Evolutionary conservation across 2,888 invertebrate species (phyloP), one percentile per base, ranked within the genome.

Genomic region (Caenorhabditis sp.): DNA sequence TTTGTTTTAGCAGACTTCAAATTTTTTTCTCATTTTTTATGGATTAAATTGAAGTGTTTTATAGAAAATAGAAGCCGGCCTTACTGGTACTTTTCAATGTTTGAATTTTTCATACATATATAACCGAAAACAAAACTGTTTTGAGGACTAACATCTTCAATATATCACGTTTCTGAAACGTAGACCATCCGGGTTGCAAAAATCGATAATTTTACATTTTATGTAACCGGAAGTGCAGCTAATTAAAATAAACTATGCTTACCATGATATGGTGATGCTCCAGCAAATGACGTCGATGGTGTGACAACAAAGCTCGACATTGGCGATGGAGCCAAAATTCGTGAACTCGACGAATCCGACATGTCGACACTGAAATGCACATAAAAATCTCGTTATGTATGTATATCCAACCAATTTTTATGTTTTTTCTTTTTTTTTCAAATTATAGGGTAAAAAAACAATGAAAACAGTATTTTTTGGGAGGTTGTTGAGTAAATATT

Each of bases 301-400:
- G 72, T 56, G 38, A 73, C 72, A 25, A 43, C 43, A 67, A 73
- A 36, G n/a, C 25, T 67, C 0, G 66, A 62, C 21, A 71, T 71
- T 31, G 71, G 71, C 1, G 71, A 71, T 12, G 71, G 61, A 20
- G 43, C 21, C 26, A 68, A 60, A 62, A 73, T 73, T 25, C 72
- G 59, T 14, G 72, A 73, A 61, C 67, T 73, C 1, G 72, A 65
- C 38, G 72, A 73, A 60, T 73, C 72, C 36, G 72, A 68, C 72
- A 73, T 73, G 38, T 73, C 72, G 59, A 62, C 68, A 52, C 72
- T 73, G 17, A 43, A 10, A 43, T 14, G 7, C 12, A 43, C 43
- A 43, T 43, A 17, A 17, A 36, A 10, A 43, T 10, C 8, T 43
- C 17, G 12, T 43, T 43, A 17, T 14, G 17, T 14, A 17, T 43